Evolutionary conservation across 2,797 vertebrate genomes (phyloP).

Genomic region (Meda fulgida): DNA sequence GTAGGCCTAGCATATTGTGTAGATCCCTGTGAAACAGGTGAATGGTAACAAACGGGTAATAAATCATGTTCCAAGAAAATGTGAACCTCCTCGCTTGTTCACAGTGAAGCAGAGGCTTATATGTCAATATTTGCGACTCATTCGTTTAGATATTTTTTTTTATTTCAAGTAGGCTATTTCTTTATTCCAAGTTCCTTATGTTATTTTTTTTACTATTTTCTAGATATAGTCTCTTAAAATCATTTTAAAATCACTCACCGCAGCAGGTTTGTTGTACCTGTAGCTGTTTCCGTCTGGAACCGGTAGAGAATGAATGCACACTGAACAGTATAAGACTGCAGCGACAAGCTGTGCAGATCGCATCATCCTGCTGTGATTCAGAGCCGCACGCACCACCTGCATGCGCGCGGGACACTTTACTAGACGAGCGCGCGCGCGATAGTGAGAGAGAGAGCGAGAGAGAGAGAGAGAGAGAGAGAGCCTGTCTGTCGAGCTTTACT

Average conservation of each 20-base stretch:
- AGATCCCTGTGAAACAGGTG: background rate
- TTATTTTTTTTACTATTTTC: background rate
- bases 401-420: conserved; percentile 18
- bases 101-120: background rate
- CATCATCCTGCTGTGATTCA: conserved; percentile 52
- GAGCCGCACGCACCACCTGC: conserved; percentile 39
- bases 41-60: background rate
- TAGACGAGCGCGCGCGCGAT: background rate
- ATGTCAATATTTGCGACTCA: background rate
- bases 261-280: conserved; percentile 57
- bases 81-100: background rate
- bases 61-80: background rate
- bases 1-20: background rate
- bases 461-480: background rate
- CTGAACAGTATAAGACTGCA: conserved; percentile 47
- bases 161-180: background rate
- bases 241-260: conserved; percentile 58
- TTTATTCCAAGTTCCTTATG: background rate
- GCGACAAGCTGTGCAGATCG: conserved; percentile 40
- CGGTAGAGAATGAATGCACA: conserved; percentile 54
- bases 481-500: conserved; percentile 44
- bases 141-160: background rate
- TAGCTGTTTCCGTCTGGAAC: conserved; percentile 47
- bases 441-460: background rate
- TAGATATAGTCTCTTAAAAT: background rate